A percentile compares a stretch with the other conserved stretches of the same genome.
phyloP scores from a whole-genome alignment of 2,888 invertebrate species.

The Ectobius pallidus region DNA sequence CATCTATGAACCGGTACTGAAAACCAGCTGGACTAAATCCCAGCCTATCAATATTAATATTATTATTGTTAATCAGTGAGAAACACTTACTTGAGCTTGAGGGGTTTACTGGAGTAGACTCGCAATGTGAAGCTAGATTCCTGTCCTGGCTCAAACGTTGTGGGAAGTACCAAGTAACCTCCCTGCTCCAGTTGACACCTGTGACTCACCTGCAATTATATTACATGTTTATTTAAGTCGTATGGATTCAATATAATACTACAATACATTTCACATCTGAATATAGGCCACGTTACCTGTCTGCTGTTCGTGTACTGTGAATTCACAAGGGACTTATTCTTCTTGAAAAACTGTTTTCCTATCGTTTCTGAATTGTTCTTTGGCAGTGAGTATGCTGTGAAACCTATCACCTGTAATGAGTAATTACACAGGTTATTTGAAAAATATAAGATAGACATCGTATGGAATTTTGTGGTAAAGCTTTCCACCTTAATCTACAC shows the following conservation, averaged over 20 bases:
- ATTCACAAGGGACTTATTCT: constrained; percentile 84
- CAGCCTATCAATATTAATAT: no score
- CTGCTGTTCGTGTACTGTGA: constrained; percentile 92
- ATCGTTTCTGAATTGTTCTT: constrained; percentile 76
- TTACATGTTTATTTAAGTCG: no score
- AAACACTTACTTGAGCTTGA: constrained; percentile 78
- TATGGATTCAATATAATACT: constrained; percentile 6
- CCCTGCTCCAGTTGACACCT: constrained; percentile 81
- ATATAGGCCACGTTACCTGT: no score
- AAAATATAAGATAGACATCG: no score
- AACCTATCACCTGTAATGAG: constrained; percentile 70
- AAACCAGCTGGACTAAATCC: no score
- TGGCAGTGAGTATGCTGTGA: constrained; percentile 80
- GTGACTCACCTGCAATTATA: constrained; percentile 64
- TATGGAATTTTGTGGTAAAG: no score
- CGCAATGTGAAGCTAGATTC: constrained; percentile 88
- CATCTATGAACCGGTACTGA: no score
- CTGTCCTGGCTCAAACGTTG: constrained; percentile 89
- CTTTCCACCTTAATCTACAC: no score
- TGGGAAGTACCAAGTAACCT: constrained; percentile 84
- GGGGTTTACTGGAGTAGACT: constrained; percentile 76
- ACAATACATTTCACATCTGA: background rate
- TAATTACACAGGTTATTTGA: no score
- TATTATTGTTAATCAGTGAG: no score
- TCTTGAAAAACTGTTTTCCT: constrained; percentile 80